Percentiles rank a stretch among this genome's conserved stretches.
These are phyloP conservation scores for Mormyrus hasselquistii DNA, from an alignment of 2,797 vertebrate species.

Conservation along the genomic window DNA sequence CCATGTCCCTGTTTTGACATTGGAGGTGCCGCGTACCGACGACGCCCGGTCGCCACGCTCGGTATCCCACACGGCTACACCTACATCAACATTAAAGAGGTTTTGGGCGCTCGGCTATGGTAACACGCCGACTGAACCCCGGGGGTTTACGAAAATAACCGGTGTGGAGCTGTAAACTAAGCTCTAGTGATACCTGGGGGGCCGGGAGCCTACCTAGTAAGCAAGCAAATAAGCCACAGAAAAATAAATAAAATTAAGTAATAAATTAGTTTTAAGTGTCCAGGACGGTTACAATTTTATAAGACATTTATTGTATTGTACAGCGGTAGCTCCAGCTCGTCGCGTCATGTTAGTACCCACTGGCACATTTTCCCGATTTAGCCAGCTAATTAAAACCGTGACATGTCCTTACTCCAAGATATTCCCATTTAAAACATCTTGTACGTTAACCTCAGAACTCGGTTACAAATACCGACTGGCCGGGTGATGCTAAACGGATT, in stretches of 20 bases:
- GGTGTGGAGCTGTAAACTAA: not conserved
- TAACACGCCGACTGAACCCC: not conserved
- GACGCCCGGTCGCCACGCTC: not conserved
- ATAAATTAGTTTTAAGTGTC: not conserved
- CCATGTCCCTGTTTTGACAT: not conserved
- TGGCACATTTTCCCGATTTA: not conserved
- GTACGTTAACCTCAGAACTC: not conserved
- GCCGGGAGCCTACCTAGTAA: not conserved
- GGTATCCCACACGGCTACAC: not conserved
- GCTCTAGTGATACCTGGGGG: not conserved
- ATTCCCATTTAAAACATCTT: not conserved
- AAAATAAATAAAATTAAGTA: not conserved
- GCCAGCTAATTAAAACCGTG: constrained; percentile 13
- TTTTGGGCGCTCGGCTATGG: not conserved
- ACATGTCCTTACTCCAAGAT: not conserved
- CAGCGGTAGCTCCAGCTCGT: not conserved
- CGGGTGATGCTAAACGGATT: not conserved
- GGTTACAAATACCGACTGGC: not conserved
- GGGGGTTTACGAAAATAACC: not conserved
- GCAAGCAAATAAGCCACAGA: not conserved
- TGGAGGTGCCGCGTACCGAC: not conserved
- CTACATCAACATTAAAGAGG: not conserved
- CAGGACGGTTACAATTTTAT: not conserved
- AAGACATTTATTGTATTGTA: not conserved
- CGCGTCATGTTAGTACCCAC: not conserved